Base-by-base conservation (phyloP, 2,888 invertebrate genomes). In the Dendrolimus pini region DNA sequence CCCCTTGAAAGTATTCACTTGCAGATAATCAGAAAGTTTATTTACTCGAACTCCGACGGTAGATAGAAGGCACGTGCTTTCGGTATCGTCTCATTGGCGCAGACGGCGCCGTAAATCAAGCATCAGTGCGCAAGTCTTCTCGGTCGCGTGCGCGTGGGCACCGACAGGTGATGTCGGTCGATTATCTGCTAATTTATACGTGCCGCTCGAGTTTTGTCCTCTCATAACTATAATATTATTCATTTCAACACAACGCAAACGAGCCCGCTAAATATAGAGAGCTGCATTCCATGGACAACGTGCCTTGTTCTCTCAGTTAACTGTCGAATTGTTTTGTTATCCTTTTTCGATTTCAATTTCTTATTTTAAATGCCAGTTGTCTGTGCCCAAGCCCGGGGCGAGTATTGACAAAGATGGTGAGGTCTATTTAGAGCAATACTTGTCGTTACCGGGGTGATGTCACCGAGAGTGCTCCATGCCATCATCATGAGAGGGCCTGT, bases 101-200 rank as follows among this genome's bases (percentile, higher is more conserved):
- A 63, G 65, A 72, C 73, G 78, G 71, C 65, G 65, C 70, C 69
- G 73, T 80, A 79, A 79, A 78, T 80, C 77, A 75, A 67, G 69
- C 60, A 68, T 64, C 59, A 66, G 60, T 61, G 66, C 63, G 62
- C 62, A 59, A 30, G 66, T 59, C 58, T 55, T 58, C 66, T 58
- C 62, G 30, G 76, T 76, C 77, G 76, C 80, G 77, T 74, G 80
- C 81, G 80, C 79, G 73, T 76, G 76, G 78, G 75, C 73, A 73
- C 71, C 73, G 80, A 78, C 85, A 85, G 84, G 81, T 85, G 85
- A 84, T 82, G 77, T 73, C 75, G 74, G 74, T 72, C 79, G 80
- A 85, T 86, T 84, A 88, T 83, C 83, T 81, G 81, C 78, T 85
- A 86, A 88, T 87, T 86, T 86, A 87, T 84, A 84, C 79, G 78